These are phyloP conservation scores for Clarias macrocephalus DNA, from an alignment of 2,113 vertebrate genomes.

Conservation along the genomic window DNA sequence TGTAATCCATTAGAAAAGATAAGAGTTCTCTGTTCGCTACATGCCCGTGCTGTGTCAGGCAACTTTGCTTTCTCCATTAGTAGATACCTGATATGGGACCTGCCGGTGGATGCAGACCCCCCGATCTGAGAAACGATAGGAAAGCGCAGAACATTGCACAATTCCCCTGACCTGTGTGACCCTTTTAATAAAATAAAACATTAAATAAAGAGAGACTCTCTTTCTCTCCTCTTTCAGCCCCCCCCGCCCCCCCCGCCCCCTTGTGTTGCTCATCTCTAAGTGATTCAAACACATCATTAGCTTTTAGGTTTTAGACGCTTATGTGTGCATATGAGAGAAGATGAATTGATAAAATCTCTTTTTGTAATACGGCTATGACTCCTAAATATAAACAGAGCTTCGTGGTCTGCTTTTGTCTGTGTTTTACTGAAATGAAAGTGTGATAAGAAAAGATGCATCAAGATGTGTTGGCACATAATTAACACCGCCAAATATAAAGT, in stretches of 20 bases:
- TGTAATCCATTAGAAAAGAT: constrained; percentile 25
- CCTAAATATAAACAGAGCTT: background rate
- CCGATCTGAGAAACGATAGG: constrained; percentile 58
- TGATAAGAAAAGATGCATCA: background rate
- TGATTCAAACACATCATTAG: constrained; percentile 46
- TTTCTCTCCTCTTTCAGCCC: constrained; percentile 6
- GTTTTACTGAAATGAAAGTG: constrained; percentile 6
- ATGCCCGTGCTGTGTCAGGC: constrained; percentile 34
- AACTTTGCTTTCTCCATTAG: constrained; percentile 66
- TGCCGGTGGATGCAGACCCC: constrained; percentile 53
- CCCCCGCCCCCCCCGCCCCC: background rate
- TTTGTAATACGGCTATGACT: background rate
- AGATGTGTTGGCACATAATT: background rate
- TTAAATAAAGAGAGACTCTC: constrained; percentile 19
- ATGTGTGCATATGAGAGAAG: background rate
- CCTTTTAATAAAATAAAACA: constrained; percentile 46
- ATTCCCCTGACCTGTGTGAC: constrained; percentile 40
- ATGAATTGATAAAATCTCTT: background rate
- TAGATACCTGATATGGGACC: constrained; percentile 66
- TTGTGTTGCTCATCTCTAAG: constrained; percentile 12
- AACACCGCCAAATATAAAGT: background rate
- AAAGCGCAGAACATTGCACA: constrained; percentile 15
- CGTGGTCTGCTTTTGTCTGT: background rate
- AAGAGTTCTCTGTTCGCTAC: constrained; percentile 36
- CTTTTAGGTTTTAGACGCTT: constrained; percentile 51